phyloP scores from a whole-genome alignment of 2,797 vertebrate species.

The Sardinella longiceps region DNA sequence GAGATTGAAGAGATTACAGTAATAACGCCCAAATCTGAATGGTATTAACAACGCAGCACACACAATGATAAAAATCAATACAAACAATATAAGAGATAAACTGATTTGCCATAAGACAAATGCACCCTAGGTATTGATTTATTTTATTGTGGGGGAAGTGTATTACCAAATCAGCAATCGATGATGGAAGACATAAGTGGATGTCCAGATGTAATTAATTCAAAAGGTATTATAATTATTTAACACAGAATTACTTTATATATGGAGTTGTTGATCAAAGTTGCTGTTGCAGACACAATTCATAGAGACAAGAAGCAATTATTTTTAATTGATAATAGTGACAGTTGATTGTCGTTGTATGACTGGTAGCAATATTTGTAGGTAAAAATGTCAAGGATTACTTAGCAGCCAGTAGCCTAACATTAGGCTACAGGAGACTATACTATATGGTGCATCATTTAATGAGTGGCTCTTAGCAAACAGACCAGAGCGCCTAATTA shows the following conservation, averaged over 20 bases:
- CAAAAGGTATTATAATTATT: not conserved
- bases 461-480: not conserved
- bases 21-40: slow-evolving; percentile 17
- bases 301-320: too few relatives aligned
- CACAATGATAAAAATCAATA: slow-evolving; percentile 19
- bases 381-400: not conserved
- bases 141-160: not conserved
- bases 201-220: not conserved
- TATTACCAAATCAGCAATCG: not conserved
- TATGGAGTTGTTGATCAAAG: not conserved
- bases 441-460: not conserved
- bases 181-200: not conserved
- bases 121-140: not conserved
- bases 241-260: not conserved
- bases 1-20: slow-evolving; percentile 25
- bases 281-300: not conserved
- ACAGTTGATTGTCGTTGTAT: too few relatives aligned
- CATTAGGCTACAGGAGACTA: too few relatives aligned
- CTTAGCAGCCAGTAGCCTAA: not conserved
- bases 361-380: not conserved
- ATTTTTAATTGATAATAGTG: too few relatives aligned
- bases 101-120: not conserved
- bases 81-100: not conserved
- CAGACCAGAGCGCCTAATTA: not conserved
- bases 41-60: not conserved